Evolutionary conservation across 2,888 invertebrate species (phyloP).

Genomic region (Lepidonotus clava): DNA sequence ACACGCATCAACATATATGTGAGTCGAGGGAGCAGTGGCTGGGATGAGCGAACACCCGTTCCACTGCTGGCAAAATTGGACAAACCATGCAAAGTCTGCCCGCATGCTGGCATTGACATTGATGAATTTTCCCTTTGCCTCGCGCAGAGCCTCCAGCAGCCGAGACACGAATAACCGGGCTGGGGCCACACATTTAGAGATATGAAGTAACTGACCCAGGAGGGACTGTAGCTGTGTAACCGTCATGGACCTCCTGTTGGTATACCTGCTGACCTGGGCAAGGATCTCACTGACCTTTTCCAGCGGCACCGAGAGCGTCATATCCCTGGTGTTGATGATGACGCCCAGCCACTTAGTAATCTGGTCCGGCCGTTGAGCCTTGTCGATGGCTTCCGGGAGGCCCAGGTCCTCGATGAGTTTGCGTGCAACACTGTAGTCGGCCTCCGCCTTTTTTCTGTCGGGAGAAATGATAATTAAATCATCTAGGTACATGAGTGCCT

Average conservation of each 20-base stretch:
- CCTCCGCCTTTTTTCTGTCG: background rate
- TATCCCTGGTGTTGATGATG: background rate
- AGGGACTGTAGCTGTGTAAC: background rate
- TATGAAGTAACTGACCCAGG: background rate
- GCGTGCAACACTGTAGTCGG: background rate
- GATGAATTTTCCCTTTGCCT: background rate
- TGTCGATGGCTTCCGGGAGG: background rate
- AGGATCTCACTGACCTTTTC: background rate
- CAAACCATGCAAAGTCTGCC: background rate
- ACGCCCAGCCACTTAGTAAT: background rate
- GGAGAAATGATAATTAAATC: background rate
- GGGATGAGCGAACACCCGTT: background rate
- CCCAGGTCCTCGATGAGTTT: background rate
- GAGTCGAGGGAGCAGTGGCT: too few relatives aligned
- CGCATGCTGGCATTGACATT: background rate
- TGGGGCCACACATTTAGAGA: background rate
- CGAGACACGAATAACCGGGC: background rate
- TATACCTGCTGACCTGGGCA: background rate
- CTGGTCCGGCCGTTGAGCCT: background rate
- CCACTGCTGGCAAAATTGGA: background rate
- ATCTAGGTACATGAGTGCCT: background rate
- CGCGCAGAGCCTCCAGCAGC: background rate
- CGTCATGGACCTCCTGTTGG: background rate
- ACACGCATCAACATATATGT: background rate
- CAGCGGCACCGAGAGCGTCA: background rate